phyloP scores from a whole-genome alignment of 1,140 invertebrate genomes.

The Cyclargus thomasi region DNA sequence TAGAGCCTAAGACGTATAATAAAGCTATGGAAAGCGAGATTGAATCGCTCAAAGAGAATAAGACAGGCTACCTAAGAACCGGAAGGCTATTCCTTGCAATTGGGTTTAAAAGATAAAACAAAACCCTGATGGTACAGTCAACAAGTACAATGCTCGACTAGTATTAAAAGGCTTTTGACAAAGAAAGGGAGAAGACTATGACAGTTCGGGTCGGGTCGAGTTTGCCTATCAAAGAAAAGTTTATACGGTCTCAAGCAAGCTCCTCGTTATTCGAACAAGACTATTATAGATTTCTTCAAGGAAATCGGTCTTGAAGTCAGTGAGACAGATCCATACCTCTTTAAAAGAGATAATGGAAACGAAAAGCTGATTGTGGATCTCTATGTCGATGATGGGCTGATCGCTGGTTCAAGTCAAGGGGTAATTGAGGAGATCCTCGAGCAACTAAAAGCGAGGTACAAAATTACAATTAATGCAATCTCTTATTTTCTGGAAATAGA shows the following conservation, averaged over 20 bases:
- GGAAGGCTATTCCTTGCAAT: constrained; percentile 22
- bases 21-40: constrained; percentile 16
- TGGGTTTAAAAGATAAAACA: constrained; percentile 23
- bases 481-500: constrained; percentile 17
- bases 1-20: constrained; percentile 16
- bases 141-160: constrained; percentile 18
- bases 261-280: constrained; percentile 19
- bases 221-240: constrained; percentile 22
- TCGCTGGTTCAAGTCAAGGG: constrained; percentile 1
- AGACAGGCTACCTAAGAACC: constrained; percentile 17
- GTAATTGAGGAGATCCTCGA: neutral
- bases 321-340: constrained; percentile 20
- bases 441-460: constrained; percentile 6
- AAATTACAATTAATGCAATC: constrained; percentile 16
- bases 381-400: constrained; percentile 19
- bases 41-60: constrained; percentile 21
- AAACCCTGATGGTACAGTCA: constrained; percentile 17
- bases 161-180: constrained; percentile 20
- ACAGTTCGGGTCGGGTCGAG: constrained; percentile 11
- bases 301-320: constrained; percentile 20
- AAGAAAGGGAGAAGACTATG: constrained; percentile 19
- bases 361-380: constrained; percentile 5
- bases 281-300: constrained; percentile 14
- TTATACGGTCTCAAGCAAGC: constrained; percentile 26
- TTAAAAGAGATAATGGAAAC: constrained; percentile 12